These are phyloP conservation scores for Saguinus midas DNA, from an alignment of 2,113 vertebrate species.

Conservation along the genomic window DNA sequence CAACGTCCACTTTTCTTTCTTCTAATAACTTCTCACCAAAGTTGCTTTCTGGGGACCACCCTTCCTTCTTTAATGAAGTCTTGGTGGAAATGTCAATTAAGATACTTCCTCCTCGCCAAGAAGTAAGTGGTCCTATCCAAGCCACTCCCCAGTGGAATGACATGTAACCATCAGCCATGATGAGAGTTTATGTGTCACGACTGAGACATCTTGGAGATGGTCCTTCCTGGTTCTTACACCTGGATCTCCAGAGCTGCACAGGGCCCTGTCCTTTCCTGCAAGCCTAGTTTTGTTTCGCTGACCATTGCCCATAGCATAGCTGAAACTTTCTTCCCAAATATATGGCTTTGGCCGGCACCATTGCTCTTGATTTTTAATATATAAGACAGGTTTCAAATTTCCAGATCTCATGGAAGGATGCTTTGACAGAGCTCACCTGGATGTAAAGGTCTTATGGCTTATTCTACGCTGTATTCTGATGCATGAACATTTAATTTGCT, in stretches of 20 bases:
- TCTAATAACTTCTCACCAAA: rapidly evolving
- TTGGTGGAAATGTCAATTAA: not conserved
- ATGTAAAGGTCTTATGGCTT: not conserved
- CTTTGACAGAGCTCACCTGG: not conserved
- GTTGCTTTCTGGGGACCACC: not conserved
- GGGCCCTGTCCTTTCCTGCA: no score
- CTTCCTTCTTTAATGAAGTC: no score
- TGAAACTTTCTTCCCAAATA: not conserved
- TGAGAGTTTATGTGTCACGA: not conserved
- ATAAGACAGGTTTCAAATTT: not conserved
- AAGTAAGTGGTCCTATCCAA: not conserved
- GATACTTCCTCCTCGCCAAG: not conserved
- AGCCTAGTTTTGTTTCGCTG: not conserved
- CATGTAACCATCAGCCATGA: rapidly evolving
- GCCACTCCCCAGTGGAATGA: not conserved
- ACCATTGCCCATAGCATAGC: no score
- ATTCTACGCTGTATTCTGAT: rapidly evolving
- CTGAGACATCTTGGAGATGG: not conserved
- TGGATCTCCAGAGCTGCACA: not conserved
- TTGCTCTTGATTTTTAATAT: no score
- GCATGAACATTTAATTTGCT: rapidly evolving
- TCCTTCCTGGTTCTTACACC: rapidly evolving
- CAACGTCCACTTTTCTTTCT: rapidly evolving
- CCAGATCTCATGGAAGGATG: not conserved
- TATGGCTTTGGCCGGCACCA: no score